Conservation (phyloP, 1,140 invertebrate species). For the Dryas iulia region DNA sequence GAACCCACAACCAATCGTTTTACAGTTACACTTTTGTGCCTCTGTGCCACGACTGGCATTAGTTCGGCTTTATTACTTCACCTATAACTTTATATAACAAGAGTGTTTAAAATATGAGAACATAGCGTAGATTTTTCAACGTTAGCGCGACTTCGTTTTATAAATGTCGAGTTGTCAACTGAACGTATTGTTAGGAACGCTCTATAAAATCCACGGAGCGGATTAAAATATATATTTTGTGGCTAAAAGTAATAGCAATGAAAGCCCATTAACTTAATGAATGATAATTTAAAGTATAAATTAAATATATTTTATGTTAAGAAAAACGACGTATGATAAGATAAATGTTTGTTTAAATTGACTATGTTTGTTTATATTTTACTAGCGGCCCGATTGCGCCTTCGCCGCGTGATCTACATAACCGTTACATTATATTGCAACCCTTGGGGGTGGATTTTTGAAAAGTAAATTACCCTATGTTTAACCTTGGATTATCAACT, state of each 20-base stretch:
- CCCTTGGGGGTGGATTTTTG: too few species aligned
- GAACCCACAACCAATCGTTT: too few species aligned
- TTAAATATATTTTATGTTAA: neutral
- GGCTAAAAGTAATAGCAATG: neutral
- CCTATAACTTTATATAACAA: neutral
- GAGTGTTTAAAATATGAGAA: neutral
- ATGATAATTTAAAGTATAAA: neutral
- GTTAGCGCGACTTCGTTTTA: neutral
- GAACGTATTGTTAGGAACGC: neutral
- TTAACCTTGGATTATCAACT: too few species aligned
- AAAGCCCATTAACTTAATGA: slow-evolving; percentile 1
- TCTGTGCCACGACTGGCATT: too few species aligned
- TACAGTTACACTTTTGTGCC: too few species aligned
- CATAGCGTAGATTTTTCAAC: neutral
- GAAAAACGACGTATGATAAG: too few species aligned
- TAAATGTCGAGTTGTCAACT: neutral
- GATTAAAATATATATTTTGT: slow-evolving; percentile 8
- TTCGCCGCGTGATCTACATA: too few species aligned
- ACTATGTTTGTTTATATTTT: too few species aligned
- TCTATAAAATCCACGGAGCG: neutral
- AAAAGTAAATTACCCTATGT: too few species aligned
- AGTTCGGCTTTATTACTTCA: neutral
- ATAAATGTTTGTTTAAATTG: too few species aligned
- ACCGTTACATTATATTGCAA: too few species aligned
- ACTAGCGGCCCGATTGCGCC: too few species aligned